Evolutionary conservation across 2,888 invertebrate genomes (phyloP).

Genomic region (Euproctis similis): DNA sequence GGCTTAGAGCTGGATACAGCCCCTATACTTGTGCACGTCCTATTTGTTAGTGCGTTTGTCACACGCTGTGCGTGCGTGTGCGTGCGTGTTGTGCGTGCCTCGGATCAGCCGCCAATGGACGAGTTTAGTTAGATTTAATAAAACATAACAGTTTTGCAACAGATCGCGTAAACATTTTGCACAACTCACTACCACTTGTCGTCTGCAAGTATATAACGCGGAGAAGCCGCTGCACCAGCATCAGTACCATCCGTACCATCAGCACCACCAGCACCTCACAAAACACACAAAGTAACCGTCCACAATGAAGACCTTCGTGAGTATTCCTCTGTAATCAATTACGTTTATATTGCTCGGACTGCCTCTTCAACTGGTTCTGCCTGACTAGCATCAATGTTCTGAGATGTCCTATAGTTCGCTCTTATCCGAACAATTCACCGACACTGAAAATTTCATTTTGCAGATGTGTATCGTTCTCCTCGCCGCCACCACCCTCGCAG

Average conservation of each 20-base stretch:
- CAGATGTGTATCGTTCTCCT: constrained; percentile 33
- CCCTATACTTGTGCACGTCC: no score
- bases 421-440: no score
- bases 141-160: constrained; percentile 25
- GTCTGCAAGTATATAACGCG: constrained; percentile 15
- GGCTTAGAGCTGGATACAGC: no score
- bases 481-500: constrained; percentile 27
- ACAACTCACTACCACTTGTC: constrained; percentile 18
- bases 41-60: no score
- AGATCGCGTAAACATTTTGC: constrained; percentile 12
- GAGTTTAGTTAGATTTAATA: constrained; percentile 18
- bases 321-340: no score
- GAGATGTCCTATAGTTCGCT: no score
- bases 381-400: constrained; percentile 10
- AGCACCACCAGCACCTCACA: constrained; percentile 7
- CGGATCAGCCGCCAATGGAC: background rate
- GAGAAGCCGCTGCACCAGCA: constrained; percentile 1
- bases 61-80: no score
- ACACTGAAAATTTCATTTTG: background rate
- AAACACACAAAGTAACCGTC: constrained; percentile 9
- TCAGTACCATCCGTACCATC: constrained; percentile 2
- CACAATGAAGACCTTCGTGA: constrained; percentile 39
- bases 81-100: no score
- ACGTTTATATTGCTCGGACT: no score
- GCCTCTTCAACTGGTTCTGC: background rate